Base-by-base conservation (phyloP, 2,113 vertebrate genomes). In the Paradoxurus hermaphroditus region DNA sequence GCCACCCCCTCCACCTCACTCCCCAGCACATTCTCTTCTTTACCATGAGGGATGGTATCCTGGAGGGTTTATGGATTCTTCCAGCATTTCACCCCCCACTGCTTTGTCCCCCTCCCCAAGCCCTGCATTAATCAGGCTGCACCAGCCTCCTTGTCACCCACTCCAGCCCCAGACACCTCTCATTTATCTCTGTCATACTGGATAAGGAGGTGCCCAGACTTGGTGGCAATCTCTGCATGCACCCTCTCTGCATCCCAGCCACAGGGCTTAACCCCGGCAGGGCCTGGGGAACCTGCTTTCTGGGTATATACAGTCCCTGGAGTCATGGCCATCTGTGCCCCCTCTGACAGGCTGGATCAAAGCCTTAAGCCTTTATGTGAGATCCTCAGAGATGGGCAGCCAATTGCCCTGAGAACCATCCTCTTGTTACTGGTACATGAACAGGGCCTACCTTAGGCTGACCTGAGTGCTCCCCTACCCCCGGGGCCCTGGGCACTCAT, bases 121-220 rank as follows among this genome's bases (percentile, higher is more conserved):
- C 41, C n/a, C 70, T 79, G 77, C 25, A 39, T 82, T 70, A 25
- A 12, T 83, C 84, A 82, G 59, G 36, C 95, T 78, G 36, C 77
- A 27, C 51, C 59, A 51, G 65, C 15, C 53, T 96, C 72, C 81
- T 68, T 49, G 70, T 94, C 94, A 82, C 21, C 59, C 73, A 39
- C 91, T 65, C 23, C 36, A 73, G 86, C 56, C 78, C 86, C 73
- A 89, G 88, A 90, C 15, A 27, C 46, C 19, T 86, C 90, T 87
- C 51, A 0, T 91, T 88, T 92, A 68, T 94, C 92, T 95, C 95
- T 67, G 91, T 91, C 95, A 62, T 7, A 25, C 39, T 56, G 81
- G 56, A 34, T 82, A 72, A 0, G 4, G 62, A 73, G 53, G 75
- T 77, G 41, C 44, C 94, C 88, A 97, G 90, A 86, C 39, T 62